phyloP scores from a whole-genome alignment of 1,140 invertebrate genomes.

The Chrysomallon squamiferum region DNA sequence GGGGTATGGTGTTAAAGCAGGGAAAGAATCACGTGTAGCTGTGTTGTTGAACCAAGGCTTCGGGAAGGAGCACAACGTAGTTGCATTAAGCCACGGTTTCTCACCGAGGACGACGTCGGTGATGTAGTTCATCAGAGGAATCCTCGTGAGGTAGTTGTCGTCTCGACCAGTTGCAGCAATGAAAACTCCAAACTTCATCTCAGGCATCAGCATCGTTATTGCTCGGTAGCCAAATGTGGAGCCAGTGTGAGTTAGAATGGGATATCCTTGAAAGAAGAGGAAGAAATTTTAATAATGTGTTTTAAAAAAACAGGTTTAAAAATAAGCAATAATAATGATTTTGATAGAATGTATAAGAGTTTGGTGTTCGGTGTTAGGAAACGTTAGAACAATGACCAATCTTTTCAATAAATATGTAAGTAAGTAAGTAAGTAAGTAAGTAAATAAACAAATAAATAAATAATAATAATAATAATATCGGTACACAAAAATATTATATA shows the following conservation, averaged over 20 bases:
- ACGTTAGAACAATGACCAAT: too few relatives aligned
- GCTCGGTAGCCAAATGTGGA: slow-evolving; percentile 35
- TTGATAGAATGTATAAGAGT: too few relatives aligned
- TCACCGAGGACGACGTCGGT: slow-evolving; percentile 20
- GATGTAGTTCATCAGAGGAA: slow-evolving; percentile 32
- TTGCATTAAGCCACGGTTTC: slow-evolving; percentile 29
- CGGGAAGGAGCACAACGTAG: slow-evolving; percentile 35
- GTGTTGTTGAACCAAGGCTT: slow-evolving; percentile 25
- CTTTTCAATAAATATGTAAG: too few relatives aligned
- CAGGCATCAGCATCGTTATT: slow-evolving; percentile 28
- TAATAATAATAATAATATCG: too few relatives aligned
- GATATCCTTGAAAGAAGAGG: slow-evolving; percentile 16
- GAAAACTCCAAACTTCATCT: slow-evolving; percentile 34
- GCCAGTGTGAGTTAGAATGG: slow-evolving; percentile 30
- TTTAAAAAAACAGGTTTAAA: too few relatives aligned
- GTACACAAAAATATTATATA: too few relatives aligned
- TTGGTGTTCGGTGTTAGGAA: too few relatives aligned
- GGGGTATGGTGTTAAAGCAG: neutral
- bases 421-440: too few relatives aligned
- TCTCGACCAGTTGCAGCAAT: slow-evolving; percentile 31
- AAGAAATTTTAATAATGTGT: too few relatives aligned
- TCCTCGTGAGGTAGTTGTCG: slow-evolving; percentile 14
- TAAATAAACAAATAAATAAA: too few relatives aligned
- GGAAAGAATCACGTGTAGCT: neutral
- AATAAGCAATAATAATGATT: too few relatives aligned